Percentiles rank a stretch among this genome's conserved stretches.
These are phyloP conservation scores for Brachyptera risi DNA, from an alignment of 2,888 invertebrate species.

Conservation along the genomic window DNA sequence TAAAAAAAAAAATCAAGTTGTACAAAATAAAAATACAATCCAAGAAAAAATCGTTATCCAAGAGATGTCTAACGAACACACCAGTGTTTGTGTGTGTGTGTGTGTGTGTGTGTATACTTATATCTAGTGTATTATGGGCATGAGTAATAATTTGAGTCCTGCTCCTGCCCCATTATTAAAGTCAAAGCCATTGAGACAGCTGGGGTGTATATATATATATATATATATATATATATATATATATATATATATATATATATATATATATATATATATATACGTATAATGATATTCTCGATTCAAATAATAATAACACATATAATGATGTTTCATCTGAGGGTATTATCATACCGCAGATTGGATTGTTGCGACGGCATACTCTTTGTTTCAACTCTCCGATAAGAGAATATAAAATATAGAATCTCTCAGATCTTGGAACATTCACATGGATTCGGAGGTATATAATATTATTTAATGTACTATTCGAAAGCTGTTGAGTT, in stretches of 20 bases:
- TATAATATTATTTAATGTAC: too few relatives aligned
- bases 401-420: not conserved
- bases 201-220: slow-evolving; percentile 8
- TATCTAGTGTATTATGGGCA: slow-evolving; percentile 15
- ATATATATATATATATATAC: too few relatives aligned
- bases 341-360: slow-evolving; percentile 5
- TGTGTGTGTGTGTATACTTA: slow-evolving; percentile 13
- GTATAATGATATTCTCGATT: not conserved
- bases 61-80: too few relatives aligned
- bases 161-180: slow-evolving; percentile 16
- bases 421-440: too few relatives aligned
- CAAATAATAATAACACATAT: slow-evolving; percentile 16
- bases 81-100: too few relatives aligned
- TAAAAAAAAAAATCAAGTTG: slow-evolving; percentile 7
- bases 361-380: not conserved
- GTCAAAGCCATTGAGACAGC: not conserved
- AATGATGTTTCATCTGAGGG: not conserved
- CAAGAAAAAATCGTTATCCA: slow-evolving; percentile 8
- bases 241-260: too few relatives aligned
- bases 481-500: too few relatives aligned
- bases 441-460: too few relatives aligned
- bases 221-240: too few relatives aligned
- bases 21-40: not conserved
- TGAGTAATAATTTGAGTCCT: slow-evolving; percentile 15
- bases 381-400: not conserved